These are phyloP conservation scores for Chymomyza costata DNA, from an alignment of 1,140 invertebrate species.

Conservation along the genomic window DNA sequence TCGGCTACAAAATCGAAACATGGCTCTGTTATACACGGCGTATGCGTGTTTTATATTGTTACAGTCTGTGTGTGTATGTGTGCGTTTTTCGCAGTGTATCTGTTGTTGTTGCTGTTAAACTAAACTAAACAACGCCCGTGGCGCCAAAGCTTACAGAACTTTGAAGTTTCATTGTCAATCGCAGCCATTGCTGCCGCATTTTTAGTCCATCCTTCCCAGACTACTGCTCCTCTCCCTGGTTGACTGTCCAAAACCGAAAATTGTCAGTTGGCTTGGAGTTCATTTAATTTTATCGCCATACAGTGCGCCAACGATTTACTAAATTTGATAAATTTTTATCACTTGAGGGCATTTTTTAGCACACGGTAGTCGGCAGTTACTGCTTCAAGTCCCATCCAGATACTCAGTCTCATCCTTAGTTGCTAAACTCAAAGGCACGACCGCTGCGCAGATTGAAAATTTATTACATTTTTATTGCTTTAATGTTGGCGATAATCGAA, in stretches of 20 bases:
- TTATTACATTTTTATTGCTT: conserved; percentile 74
- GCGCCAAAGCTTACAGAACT: conserved; percentile 12
- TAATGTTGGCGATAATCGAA: conserved; percentile 72
- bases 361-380: not conserved
- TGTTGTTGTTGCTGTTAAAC: conserved; percentile 13
- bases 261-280: conserved; percentile 28
- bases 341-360: conserved; percentile 20
- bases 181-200: conserved; percentile 1
- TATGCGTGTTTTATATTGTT: conserved; percentile 53
- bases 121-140: conserved; percentile 40
- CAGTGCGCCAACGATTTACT: conserved; percentile 35
- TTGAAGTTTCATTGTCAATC: conserved; percentile 52
- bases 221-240: no score
- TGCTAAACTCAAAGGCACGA: conserved; percentile 26
- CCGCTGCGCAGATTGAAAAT: conserved; percentile 62
- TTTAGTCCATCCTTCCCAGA: no score
- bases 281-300: conserved; percentile 62
- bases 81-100: not conserved
- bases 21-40: conserved; percentile 31
- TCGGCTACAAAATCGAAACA: conserved; percentile 33
- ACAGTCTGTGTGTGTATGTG: not conserved
- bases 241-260: not conserved
- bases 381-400: not conserved
- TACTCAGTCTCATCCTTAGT: not conserved
- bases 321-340: conserved; percentile 66